Evolutionary conservation across 2,113 vertebrate species (phyloP), one percentile per base, ranked within the genome.

Genomic region (Larimichthys polyactis): DNA sequence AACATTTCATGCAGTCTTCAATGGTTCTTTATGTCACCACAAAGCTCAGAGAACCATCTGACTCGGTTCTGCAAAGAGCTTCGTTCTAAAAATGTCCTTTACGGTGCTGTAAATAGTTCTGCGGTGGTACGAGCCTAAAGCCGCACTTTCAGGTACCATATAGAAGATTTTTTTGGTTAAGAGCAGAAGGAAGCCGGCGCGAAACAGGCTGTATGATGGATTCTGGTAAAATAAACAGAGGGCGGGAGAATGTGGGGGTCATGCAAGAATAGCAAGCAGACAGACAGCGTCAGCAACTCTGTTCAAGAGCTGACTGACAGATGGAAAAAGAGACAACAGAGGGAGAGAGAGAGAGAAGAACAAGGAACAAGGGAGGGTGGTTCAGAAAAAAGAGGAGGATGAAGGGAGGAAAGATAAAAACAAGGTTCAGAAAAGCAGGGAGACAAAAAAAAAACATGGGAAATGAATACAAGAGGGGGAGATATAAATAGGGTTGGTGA

Each of bases 251-350:
- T n/a, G 32, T 11, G 77, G 73, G 72, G 69, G 70, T 67, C 82
- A 72, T 11, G 58, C 63, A 66, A 62, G 71, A 87, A 82, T 62
- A 87, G 83, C 55, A 81, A 46, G 44, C 66, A 79, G 83, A 79
- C 77, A 44, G 59, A 87, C 51, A 60, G 27, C 11, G 46, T 82
- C 83, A 83, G 83, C 83, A 82, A 65, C 57, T 83, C 66, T 65
- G 78, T 24, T 81, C 71, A 24, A 49, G 68, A 72, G 69, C 49
- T 73, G 80, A 81, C 7, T 36, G 82, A 87, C 74, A 66, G 78
- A 87, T 69, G 77, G 85, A 78, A 60, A 83, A 70, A 52, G 65
- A 75, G 58, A 79, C 24, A 70, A 59, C 20, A 29, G 43, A 36
- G 9, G 7, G 43, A 36, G 1, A 2, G 32, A 46, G 29, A 16